These are phyloP conservation scores for Athalia circularis DNA, from an alignment of 2,888 invertebrate species.

Conservation along the genomic window DNA sequence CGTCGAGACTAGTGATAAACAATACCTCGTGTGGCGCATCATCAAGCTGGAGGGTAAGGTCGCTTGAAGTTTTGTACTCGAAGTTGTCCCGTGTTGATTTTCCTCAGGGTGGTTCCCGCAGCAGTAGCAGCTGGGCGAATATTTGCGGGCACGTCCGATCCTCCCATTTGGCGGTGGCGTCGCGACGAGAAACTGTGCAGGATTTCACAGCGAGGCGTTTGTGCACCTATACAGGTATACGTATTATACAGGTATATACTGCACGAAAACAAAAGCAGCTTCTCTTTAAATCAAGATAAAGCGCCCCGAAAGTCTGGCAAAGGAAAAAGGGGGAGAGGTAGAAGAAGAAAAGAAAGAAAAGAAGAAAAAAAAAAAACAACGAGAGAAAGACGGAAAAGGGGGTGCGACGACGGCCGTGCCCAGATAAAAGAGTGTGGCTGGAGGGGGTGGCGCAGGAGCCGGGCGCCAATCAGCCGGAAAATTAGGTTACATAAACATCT, in stretches of 20 bases:
- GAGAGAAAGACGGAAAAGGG: background rate
- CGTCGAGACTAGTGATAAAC: too few species aligned
- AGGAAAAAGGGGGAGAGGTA: background rate
- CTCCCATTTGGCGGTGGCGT: slow-evolving; percentile 9
- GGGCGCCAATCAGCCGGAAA: slow-evolving; percentile 61
- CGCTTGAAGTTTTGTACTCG: background rate
- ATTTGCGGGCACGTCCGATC: slow-evolving; percentile 51
- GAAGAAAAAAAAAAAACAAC: background rate
- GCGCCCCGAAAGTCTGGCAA: slow-evolving; percentile 33
- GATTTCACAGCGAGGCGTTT: too few species aligned
- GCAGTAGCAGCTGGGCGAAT: slow-evolving; percentile 25
- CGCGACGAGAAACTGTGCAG: too few species aligned
- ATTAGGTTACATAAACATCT: slow-evolving; percentile 64
- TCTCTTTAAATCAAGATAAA: slow-evolving; percentile 55
- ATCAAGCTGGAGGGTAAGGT: too few species aligned
- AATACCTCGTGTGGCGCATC: too few species aligned
- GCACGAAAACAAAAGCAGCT: slow-evolving; percentile 55
- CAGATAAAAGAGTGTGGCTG: slow-evolving; percentile 50
- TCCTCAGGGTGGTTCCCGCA: background rate
- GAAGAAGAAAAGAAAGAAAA: background rate
- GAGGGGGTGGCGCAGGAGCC: slow-evolving; percentile 45
- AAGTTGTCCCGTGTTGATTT: background rate
- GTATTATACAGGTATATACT: slow-evolving; percentile 6
- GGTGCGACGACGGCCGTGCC: slow-evolving; percentile 35
- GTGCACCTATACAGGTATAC: too few species aligned